phyloP scores from a whole-genome alignment of 2,113 vertebrate species.

The Piaya cayana region DNA sequence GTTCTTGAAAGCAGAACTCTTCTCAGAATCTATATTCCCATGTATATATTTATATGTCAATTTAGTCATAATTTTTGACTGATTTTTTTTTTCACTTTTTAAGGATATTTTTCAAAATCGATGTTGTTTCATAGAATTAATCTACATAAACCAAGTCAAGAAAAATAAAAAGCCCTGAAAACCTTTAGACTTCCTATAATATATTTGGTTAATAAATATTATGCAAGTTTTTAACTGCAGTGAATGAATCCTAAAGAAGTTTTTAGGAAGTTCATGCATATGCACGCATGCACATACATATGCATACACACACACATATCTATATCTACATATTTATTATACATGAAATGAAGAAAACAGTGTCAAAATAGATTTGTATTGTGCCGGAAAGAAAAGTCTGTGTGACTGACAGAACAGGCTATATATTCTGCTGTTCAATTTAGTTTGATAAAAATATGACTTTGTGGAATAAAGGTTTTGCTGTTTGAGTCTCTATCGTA shows the following conservation, averaged over 20 bases:
- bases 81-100: neutral
- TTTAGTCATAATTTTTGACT: neutral
- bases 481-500: neutral
- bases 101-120: neutral
- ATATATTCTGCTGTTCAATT: neutral
- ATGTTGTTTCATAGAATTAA: neutral
- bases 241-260: neutral
- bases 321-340: neutral
- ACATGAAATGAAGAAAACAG: neutral
- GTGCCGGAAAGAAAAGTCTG: neutral
- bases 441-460: neutral
- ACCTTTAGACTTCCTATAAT: rapidly evolving
- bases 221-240: neutral
- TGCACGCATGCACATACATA: neutral
- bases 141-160: neutral
- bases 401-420: neutral
- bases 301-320: neutral
- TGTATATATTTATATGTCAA: neutral
- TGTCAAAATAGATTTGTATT: neutral
- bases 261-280: neutral
- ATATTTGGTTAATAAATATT: neutral
- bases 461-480: neutral
- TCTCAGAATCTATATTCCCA: neutral
- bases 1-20: neutral
- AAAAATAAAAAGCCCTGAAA: neutral